Percentiles rank a stretch among this genome's conserved stretches.
Conservation (phyloP, 1,140 invertebrate genomes). For the Wiebesia pumilae region DNA sequence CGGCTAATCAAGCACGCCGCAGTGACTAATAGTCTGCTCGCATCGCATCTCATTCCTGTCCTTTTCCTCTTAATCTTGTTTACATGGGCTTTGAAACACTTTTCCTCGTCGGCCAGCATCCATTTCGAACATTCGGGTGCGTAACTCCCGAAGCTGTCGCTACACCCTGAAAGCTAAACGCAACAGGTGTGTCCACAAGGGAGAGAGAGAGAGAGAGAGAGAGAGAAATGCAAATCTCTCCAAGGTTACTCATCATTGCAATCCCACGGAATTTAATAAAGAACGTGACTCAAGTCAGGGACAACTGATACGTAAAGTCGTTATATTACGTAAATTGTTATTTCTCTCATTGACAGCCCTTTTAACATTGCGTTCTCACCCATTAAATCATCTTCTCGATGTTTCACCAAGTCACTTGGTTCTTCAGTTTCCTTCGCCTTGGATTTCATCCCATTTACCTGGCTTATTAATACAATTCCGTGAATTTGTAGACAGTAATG, state of each 20-base stretch:
- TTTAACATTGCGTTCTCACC: not conserved
- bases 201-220: not conserved
- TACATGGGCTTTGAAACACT: too few species aligned
- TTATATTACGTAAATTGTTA: conserved; percentile 40
- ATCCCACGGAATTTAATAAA: conserved; percentile 37
- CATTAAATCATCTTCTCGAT: not conserved
- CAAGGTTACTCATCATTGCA: not conserved
- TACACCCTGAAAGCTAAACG: not conserved
- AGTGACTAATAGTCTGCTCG: not conserved
- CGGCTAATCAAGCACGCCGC: too few species aligned
- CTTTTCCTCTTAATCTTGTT: not conserved
- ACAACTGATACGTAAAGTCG: conserved; percentile 9
- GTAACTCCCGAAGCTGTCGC: not conserved
- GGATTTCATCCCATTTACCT: not conserved
- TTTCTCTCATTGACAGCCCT: conserved; percentile 20
- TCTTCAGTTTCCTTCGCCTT: not conserved
- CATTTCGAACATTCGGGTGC: too few species aligned
- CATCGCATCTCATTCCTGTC: not conserved
- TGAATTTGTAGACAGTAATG: not conserved
- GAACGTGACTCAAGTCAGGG: not conserved
- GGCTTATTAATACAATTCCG: too few species aligned
- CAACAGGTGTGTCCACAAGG: not conserved
- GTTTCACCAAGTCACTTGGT: not conserved
- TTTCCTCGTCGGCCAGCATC: too few species aligned
- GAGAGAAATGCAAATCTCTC: not conserved